These are phyloP conservation scores for Drosophila pegasa DNA, from an alignment of 2,888 invertebrate species.

Conservation along the genomic window DNA sequence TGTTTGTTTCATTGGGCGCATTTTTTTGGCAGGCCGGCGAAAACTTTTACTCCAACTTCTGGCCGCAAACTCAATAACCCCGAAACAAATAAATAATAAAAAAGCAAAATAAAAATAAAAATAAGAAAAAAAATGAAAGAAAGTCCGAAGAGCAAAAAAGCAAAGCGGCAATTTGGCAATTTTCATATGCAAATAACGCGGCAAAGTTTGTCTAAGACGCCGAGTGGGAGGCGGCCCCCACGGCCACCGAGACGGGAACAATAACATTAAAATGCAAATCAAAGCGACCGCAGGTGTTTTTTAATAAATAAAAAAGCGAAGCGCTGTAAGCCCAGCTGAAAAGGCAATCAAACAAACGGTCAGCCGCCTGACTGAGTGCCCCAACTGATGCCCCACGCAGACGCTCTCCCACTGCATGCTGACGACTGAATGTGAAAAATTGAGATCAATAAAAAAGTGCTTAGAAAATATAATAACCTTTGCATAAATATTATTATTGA, in stretches of 20 bases:
- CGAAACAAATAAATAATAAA: conserved; percentile 10
- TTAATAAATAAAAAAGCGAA: conserved; percentile 14
- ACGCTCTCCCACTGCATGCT: not conserved
- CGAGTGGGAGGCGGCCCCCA: conserved; percentile 10
- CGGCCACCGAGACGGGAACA: conserved; percentile 36
- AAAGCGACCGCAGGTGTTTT: conserved; percentile 43
- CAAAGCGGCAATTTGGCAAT: conserved; percentile 53
- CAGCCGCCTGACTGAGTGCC: conserved; percentile 10
- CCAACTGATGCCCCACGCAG: too few relatives aligned
- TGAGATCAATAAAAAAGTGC: not conserved
- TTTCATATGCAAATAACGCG: conserved; percentile 68
- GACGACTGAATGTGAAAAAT: not conserved
- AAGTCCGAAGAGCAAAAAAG: conserved; percentile 2
- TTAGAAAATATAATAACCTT: not conserved
- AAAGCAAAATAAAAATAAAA: not conserved
- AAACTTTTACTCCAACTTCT: conserved; percentile 28
- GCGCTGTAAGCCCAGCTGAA: conserved; percentile 7
- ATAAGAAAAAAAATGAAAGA: not conserved
- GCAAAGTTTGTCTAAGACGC: conserved; percentile 58
- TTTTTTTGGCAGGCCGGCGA: conserved; percentile 13
- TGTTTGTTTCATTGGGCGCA: conserved; percentile 5
- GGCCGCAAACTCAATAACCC: conserved; percentile 28
- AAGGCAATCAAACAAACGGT: conserved; percentile 36
- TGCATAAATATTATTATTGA: not conserved
- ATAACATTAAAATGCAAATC: conserved; percentile 53